These are phyloP conservation scores for Gymnorhina tibicen DNA, from an alignment of 2,113 vertebrate genomes.

Conservation along the genomic window DNA sequence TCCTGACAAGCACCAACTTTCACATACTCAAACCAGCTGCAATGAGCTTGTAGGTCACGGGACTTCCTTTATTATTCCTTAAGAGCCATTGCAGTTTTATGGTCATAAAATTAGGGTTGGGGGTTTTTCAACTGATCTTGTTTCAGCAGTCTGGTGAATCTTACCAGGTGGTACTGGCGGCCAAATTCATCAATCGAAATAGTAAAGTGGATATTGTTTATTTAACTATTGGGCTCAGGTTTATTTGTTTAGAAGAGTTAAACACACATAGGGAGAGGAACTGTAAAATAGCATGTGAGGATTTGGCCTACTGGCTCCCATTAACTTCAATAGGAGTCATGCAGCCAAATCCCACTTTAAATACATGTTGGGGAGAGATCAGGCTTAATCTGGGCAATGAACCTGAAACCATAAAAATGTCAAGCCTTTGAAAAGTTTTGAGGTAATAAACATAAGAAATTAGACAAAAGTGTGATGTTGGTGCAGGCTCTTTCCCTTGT, in stretches of 20 bases:
- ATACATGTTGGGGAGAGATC: background rate
- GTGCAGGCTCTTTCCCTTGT: background rate
- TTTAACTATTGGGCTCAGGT: background rate
- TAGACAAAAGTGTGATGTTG: background rate
- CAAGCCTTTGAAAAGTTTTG: conserved; percentile 1
- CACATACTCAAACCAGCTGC: background rate
- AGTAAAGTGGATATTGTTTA: background rate
- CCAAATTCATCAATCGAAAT: background rate
- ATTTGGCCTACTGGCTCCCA: background rate
- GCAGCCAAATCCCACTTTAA: conserved; percentile 6
- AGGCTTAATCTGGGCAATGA: background rate
- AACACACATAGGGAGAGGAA: background rate
- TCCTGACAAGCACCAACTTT: background rate
- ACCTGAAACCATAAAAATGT: background rate
- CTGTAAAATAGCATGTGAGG: background rate
- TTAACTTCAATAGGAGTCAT: background rate
- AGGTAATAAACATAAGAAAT: background rate
- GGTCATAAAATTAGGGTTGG: background rate
- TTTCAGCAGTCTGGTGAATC: background rate
- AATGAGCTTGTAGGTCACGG: background rate
- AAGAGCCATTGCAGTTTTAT: background rate
- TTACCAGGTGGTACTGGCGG: background rate
- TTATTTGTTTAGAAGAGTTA: background rate
- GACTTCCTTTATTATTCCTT: background rate
- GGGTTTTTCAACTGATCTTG: background rate